phyloP scores from a whole-genome alignment of 35 echinoderm and acorn worm species.

The Chiridota heheva region DNA sequence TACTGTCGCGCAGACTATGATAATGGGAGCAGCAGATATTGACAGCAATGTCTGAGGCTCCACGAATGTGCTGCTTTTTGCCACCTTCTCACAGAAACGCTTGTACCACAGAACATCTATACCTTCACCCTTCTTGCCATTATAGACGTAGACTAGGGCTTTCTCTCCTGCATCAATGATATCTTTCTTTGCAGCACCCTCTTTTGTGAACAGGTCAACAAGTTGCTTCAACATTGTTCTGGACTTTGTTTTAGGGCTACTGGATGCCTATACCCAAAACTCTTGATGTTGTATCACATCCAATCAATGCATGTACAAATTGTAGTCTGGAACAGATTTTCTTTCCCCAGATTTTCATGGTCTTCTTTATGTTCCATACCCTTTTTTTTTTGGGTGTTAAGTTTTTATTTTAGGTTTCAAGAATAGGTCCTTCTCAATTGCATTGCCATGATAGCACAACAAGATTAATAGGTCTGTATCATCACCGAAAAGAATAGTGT shows the following conservation, averaged over 20 bases:
- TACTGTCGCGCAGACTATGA: conserved; percentile 50
- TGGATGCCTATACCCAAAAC: conserved; percentile 43
- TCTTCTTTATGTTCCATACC: conserved; percentile 53
- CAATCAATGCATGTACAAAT: conserved; percentile 47
- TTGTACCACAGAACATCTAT: conserved; percentile 26
- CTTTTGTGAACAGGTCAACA: conserved; percentile 34
- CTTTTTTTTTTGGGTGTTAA: conserved; percentile 16
- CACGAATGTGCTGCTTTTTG: conserved; percentile 23
- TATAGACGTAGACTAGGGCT: conserved; percentile 7
- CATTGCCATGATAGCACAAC: conserved; percentile 35
- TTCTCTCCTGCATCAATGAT: conserved; percentile 24
- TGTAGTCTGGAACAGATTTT: conserved; percentile 18
- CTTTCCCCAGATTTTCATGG: background rate
- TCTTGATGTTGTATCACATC: conserved; percentile 59
- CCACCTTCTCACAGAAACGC: conserved; percentile 46
- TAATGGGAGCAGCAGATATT: conserved; percentile 59
- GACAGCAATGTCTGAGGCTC: conserved; percentile 36
- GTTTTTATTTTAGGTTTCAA: conserved; percentile 38
- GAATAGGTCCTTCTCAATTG: conserved; percentile 10
- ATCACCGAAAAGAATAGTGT: conserved; percentile 51
- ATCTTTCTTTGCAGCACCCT: background rate
- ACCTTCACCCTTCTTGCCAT: conserved; percentile 38
- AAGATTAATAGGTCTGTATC: conserved; percentile 43
- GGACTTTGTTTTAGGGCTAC: conserved; percentile 1
- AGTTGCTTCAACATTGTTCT: background rate